Evolutionary conservation across 2,113 vertebrate species (phyloP), one percentile per base, ranked within the genome.

Genomic region (Pseudolaguvia tuberculata): DNA sequence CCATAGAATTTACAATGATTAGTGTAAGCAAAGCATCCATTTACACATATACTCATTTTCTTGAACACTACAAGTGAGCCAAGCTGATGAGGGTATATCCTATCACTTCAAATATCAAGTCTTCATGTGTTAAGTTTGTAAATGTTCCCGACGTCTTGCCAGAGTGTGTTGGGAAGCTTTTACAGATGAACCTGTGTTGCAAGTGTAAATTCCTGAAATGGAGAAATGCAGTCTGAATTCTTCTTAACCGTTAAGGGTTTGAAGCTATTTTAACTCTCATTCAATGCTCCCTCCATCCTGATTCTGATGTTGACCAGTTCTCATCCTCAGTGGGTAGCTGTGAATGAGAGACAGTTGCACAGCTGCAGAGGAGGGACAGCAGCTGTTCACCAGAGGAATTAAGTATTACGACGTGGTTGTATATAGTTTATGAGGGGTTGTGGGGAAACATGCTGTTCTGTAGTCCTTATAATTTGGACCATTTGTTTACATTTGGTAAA

Each of bases 401-500:
- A 23, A 78, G 76, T 61, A 68, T 78, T 78, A 75, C 63, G 62
- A 63, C 23, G 45, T 29, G 55, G 55, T 78, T 72, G 74, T 78
- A 75, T 81, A 78, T 75, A 75, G 80, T 78, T 81, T 78, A 78
- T 78, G 77, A 81, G 74, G 77, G 73, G 73, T 53, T 53, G 71
- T 67, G 73, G 78, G 72, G 45, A 73, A 57, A 45, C 79, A 58
- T 58, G 75, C 66, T 79, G 81, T 75, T 75, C 53, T 52, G 70
- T 72, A 75, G 75, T 67, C 51, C 75, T 73, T 63, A 69, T 78
- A 78, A 81, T 78, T 72, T 66, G 53, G 57, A 39, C 73, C 67
- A 75, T 81, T 81, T 81, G 67, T 81, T 81, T 78, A 75, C 76
- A 75, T 81, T 81, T 78, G 76, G 59, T n/a, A n/a, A n/a, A n/a